A percentile compares a stretch with the other conserved stretches of the same genome.
Evolutionary conservation across 2,797 vertebrate genomes (phyloP).

Genomic region (Epinephelus coioides): DNA sequence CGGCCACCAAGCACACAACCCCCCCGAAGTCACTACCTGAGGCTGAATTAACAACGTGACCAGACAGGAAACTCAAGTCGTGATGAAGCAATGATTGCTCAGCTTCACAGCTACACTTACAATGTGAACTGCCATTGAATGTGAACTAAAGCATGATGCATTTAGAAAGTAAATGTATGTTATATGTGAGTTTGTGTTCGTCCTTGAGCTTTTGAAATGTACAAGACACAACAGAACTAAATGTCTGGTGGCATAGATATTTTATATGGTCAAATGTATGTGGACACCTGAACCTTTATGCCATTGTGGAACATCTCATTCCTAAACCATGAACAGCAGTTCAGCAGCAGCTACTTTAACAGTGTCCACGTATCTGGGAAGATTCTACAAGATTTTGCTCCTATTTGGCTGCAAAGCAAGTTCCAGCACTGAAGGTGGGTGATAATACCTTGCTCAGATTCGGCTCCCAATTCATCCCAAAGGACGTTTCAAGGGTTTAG

Average conservation of each 20-base stretch:
- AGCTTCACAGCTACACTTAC: neutral
- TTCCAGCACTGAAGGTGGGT: neutral
- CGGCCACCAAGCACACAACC: slow-evolving; percentile 43
- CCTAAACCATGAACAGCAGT: neutral
- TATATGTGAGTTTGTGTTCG: slow-evolving; percentile 49
- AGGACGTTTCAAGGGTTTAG: slow-evolving; percentile 5
- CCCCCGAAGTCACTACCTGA: slow-evolving; percentile 53
- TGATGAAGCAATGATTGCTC: neutral
- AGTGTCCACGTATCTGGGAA: neutral
- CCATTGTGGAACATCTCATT: neutral
- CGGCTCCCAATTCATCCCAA: neutral
- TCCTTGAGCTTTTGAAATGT: slow-evolving; percentile 9
- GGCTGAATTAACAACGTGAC: neutral
- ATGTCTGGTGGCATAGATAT: slow-evolving; percentile 1
- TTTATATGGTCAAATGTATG: slow-evolving; percentile 2
- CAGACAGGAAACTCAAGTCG: neutral
- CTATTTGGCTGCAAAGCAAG: neutral
- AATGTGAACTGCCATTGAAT: slow-evolving; percentile 16
- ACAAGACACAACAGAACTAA: slow-evolving; percentile 5
- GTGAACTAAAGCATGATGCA: slow-evolving; percentile 21
- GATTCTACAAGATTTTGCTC: neutral
- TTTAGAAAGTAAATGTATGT: slow-evolving; percentile 29
- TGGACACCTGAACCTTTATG: neutral
- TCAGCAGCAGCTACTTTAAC: neutral
- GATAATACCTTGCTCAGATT: neutral